Percentiles rank a stretch among this genome's conserved stretches.
phyloP scores from a whole-genome alignment of 30 jellyfish, hydroid and myxozoan genomes.

The Morbakka virulenta region DNA sequence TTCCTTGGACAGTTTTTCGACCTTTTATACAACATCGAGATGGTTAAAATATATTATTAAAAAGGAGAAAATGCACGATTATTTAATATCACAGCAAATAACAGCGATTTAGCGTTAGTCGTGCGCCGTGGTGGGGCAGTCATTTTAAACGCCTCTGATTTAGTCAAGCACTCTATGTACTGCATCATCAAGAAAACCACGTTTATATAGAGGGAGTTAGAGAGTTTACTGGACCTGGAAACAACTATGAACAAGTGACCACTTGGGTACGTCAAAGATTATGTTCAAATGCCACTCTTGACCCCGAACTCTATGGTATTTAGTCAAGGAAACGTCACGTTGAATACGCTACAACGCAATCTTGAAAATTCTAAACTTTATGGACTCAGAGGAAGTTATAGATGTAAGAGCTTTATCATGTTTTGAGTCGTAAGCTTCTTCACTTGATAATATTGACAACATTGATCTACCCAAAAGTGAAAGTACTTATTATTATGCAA shows the following conservation, averaged over 20 bases:
- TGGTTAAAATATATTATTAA: slow-evolving; percentile 30
- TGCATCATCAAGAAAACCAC: slow-evolving; percentile 11
- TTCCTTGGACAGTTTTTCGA: slow-evolving; percentile 41
- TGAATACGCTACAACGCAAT: too few relatives aligned
- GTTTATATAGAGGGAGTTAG: slow-evolving; percentile 5
- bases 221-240: slow-evolving; percentile 18
- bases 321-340: slow-evolving; percentile 14
- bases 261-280: slow-evolving; percentile 32
- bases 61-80: slow-evolving; percentile 12
- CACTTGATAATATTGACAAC: background rate
- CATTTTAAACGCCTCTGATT: slow-evolving; percentile 41
- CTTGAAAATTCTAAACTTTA: too few relatives aligned
- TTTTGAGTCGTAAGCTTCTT: too few relatives aligned
- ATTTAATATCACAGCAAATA: slow-evolving; percentile 10
- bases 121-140: slow-evolving; percentile 69
- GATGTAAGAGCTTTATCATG: too few relatives aligned
- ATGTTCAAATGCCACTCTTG: slow-evolving; percentile 28
- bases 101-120: slow-evolving; percentile 37
- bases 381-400: too few relatives aligned
- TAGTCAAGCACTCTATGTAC: slow-evolving; percentile 31
- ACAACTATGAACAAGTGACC: slow-evolving; percentile 47
- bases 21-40: slow-evolving; percentile 37
- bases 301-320: slow-evolving; percentile 46
- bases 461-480: slow-evolving; percentile 24
- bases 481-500: slow-evolving; percentile 17